Conservation (phyloP, 1,140 invertebrate genomes). For the Reticulitermes speratus region DNA sequence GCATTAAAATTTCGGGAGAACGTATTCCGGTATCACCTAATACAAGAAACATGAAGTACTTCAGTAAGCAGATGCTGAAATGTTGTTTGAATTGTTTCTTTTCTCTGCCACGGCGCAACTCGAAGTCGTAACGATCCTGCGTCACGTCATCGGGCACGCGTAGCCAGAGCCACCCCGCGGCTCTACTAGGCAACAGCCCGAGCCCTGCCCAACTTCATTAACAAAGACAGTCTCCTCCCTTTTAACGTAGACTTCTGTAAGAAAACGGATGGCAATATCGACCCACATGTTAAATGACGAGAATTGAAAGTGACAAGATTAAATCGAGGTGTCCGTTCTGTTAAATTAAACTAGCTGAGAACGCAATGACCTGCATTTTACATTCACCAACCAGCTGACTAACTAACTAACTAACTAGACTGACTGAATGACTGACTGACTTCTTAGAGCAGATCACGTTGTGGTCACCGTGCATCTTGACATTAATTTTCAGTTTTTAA, state of each 20-base stretch:
- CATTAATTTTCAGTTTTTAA: too few relatives aligned
- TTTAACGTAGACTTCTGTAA: neutral
- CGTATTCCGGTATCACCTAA: too few relatives aligned
- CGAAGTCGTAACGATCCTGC: neutral
- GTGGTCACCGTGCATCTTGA: too few relatives aligned
- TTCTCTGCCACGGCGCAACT: neutral
- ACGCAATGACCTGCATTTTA: too few relatives aligned
- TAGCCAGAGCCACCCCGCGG: neutral
- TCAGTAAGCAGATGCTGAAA: neutral
- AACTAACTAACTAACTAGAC: too few relatives aligned
- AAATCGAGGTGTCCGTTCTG: neutral
- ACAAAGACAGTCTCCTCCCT: neutral
- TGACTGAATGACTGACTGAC: too few relatives aligned
- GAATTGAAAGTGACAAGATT: neutral
- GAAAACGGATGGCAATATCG: neutral
- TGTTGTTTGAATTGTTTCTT: neutral
- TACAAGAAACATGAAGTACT: too few relatives aligned
- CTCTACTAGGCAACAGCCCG: neutral
- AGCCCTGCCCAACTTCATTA: conserved; percentile 13
- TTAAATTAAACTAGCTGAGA: too few relatives aligned
- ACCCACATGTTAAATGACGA: neutral
- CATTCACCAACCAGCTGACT: too few relatives aligned
- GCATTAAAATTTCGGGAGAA: too few relatives aligned
- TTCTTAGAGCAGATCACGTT: too few relatives aligned
- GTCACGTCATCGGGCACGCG: neutral